These are phyloP conservation scores for Turnix velox DNA, from an alignment of 2,113 vertebrate genomes.

Conservation along the genomic window DNA sequence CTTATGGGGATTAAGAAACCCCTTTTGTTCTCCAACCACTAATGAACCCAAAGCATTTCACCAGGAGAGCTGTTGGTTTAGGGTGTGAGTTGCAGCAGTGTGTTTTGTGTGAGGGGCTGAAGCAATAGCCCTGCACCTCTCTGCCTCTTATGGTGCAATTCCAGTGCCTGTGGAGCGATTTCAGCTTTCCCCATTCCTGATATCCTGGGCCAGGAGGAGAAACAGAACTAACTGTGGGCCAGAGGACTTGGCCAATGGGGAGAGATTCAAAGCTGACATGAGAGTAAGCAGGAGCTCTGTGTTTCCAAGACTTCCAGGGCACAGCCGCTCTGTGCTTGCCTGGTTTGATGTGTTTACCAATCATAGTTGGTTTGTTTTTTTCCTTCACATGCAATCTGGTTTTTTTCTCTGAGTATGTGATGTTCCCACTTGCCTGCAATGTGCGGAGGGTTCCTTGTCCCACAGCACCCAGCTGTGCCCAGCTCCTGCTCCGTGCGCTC, in stretches of 20 bases:
- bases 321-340: rapidly evolving
- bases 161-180: background rate
- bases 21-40: background rate
- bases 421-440: background rate
- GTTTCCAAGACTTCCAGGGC: background rate
- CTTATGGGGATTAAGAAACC: background rate
- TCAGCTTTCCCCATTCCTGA: background rate
- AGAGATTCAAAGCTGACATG: rapidly evolving
- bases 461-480: rapidly evolving
- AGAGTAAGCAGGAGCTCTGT: background rate
- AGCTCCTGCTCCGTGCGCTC: rapidly evolving
- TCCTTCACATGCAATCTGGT: background rate
- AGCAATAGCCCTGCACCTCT: background rate
- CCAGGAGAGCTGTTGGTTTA: background rate
- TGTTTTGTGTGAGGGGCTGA: background rate
- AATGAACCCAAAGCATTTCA: rapidly evolving
- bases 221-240: rapidly evolving
- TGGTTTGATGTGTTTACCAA: background rate
- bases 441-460: background rate
- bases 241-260: rapidly evolving
- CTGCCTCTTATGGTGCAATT: background rate
- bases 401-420: background rate
- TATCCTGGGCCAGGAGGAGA: background rate
- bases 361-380: background rate
- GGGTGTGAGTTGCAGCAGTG: background rate